Evolutionary conservation across 2,113 vertebrate genomes (phyloP).

Genomic region (Sylvilagus bachmani): DNA sequence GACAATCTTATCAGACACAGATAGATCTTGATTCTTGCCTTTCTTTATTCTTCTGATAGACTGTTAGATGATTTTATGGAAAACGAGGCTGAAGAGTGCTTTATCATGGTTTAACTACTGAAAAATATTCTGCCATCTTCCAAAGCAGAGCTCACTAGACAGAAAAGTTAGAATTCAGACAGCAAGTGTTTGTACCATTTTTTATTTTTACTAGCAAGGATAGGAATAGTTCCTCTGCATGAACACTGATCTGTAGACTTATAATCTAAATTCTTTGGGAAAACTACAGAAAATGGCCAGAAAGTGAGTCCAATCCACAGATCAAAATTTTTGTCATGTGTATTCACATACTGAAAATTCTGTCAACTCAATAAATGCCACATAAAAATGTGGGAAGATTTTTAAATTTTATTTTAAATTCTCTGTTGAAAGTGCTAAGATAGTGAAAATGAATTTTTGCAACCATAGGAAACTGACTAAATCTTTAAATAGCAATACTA

Average conservation of each 20-base stretch:
- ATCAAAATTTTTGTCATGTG: constrained; percentile 15
- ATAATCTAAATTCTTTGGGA: constrained; percentile 18
- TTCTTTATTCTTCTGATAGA: constrained; percentile 68
- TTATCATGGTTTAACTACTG: constrained; percentile 5
- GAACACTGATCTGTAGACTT: not conserved
- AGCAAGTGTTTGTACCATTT: not conserved
- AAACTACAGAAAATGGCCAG: not conserved
- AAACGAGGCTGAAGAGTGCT: constrained; percentile 66
- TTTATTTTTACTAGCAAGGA: constrained; percentile 22
- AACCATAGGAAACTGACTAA: constrained; percentile 40
- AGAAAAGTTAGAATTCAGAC: not conserved
- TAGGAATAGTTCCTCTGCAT: not conserved
- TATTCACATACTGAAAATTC: not conserved
- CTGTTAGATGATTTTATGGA: constrained; percentile 61
- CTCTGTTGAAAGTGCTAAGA: not conserved
- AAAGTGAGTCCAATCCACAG: not conserved
- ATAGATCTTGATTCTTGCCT: constrained; percentile 70
- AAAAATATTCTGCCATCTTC: not conserved
- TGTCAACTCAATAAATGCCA: not conserved
- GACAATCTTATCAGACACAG: constrained; percentile 80
- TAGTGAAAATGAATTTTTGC: not conserved
- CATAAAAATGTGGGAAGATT: not conserved
- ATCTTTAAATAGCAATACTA: not conserved
- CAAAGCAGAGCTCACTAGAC: not conserved
- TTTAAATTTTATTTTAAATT: constrained; percentile 32